Conservation (phyloP, 2,888 invertebrate species). For the Drosophila affinis region DNA sequence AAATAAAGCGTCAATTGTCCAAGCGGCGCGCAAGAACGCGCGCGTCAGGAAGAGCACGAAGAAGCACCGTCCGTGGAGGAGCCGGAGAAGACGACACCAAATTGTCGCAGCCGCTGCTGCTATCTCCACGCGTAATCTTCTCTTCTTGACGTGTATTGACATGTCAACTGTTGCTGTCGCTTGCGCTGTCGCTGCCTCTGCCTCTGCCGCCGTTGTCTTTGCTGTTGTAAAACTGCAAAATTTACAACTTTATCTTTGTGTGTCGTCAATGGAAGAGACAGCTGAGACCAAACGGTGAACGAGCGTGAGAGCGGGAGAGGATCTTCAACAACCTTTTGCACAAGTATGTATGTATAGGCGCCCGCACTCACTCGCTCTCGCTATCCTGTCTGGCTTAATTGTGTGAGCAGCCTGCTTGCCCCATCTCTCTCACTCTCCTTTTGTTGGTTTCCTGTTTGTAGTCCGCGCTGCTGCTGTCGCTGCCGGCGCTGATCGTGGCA, state of each 20-base stretch:
- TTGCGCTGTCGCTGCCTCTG: slow-evolving; percentile 31
- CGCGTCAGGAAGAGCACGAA: slow-evolving; percentile 50
- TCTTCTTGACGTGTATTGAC: slow-evolving; percentile 61
- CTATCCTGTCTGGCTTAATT: slow-evolving; percentile 76
- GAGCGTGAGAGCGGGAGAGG: slow-evolving; percentile 5
- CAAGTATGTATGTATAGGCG: slow-evolving; percentile 21
- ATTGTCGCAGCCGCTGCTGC: slow-evolving; percentile 16
- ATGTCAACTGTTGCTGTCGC: slow-evolving; percentile 60
- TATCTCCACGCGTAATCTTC: slow-evolving; percentile 40
- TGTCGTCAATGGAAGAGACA: slow-evolving; percentile 54
- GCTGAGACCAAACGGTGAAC: neutral
- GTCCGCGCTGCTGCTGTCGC: slow-evolving; percentile 42
- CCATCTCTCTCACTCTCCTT: slow-evolving; percentile 23
- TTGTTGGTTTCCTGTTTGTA: slow-evolving; percentile 76
- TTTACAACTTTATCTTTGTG: slow-evolving; percentile 79
- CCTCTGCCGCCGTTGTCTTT: slow-evolving; percentile 18
- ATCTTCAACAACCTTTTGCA: neutral
- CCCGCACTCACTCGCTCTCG: slow-evolving; percentile 39
- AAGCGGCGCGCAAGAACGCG: slow-evolving; percentile 8
- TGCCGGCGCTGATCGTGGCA: slow-evolving; percentile 68
- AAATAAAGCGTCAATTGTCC: slow-evolving; percentile 73
- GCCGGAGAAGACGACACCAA: slow-evolving; percentile 10
- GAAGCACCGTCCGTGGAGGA: neutral
- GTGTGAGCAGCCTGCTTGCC: slow-evolving; percentile 54
- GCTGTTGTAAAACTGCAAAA: slow-evolving; percentile 58